Evolutionary conservation across 2,797 vertebrate species (phyloP).

Genomic region (Amblyopsis hoosieri): DNA sequence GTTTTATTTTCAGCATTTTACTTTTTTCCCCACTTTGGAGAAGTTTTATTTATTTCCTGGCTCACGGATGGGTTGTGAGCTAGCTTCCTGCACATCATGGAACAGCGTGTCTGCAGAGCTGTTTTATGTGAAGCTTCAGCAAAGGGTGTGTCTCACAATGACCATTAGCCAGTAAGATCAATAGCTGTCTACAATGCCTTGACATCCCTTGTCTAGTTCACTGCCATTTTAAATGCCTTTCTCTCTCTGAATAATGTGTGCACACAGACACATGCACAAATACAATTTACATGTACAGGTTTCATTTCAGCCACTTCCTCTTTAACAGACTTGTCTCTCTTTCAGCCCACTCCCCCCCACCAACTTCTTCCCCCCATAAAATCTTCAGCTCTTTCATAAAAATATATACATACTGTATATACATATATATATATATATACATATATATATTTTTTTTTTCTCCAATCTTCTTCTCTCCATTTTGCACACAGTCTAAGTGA

Average conservation of each 20-base stretch:
- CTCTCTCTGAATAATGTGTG: conserved; percentile 16
- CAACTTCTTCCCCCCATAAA: conserved; percentile 8
- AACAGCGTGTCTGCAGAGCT: too few relatives aligned
- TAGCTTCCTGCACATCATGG: too few relatives aligned
- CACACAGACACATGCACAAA: conserved; percentile 16
- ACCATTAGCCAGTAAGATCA: too few relatives aligned
- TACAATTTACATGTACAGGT: too few relatives aligned
- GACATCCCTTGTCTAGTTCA: background rate
- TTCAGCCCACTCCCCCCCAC: background rate
- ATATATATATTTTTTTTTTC: too few relatives aligned
- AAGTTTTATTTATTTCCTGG: too few relatives aligned
- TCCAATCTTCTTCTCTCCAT: conserved; percentile 13
- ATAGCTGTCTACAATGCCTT: too few relatives aligned
- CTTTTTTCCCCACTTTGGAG: too few relatives aligned
- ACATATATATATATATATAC: too few relatives aligned
- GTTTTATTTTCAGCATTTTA: too few relatives aligned
- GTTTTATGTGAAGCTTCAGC: too few relatives aligned
- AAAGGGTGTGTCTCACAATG: background rate
- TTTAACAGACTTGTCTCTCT: background rate
- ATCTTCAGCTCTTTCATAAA: conserved; percentile 15
- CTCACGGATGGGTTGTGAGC: too few relatives aligned
- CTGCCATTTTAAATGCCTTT: conserved; percentile 13
- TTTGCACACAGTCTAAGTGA: conserved; percentile 26
- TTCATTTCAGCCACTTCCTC: conserved; percentile 18
- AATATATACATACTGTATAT: background rate